Conservation (phyloP, 2,797 vertebrate species). For the Lateolabrax maculatus region DNA sequence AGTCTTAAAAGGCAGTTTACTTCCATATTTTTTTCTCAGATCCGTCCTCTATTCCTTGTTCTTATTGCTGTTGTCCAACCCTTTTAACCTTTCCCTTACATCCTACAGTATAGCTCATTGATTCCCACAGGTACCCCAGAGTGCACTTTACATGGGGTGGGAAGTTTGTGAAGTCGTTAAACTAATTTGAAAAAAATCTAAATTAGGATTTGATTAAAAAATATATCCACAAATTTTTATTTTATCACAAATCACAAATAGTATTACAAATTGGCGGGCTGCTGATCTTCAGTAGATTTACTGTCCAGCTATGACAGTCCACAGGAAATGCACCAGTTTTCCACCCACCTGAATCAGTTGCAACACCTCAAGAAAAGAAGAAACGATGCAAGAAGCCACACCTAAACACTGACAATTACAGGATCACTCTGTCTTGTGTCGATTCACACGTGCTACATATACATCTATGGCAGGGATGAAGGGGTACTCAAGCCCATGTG, state of each 20-base stretch:
- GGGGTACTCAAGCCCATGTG: not conserved
- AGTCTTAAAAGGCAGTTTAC: constrained; percentile 1
- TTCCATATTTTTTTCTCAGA: constrained; percentile 14
- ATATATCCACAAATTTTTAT: not conserved
- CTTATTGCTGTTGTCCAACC: not conserved
- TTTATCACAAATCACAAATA: not conserved
- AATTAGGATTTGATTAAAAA: not conserved
- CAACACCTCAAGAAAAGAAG: not conserved
- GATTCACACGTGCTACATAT: constrained; percentile 14
- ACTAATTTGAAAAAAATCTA: not conserved
- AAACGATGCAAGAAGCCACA: not conserved
- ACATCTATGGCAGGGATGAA: not conserved
- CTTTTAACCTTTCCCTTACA: not conserved
- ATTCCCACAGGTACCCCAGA: not conserved
- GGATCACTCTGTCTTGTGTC: not conserved
- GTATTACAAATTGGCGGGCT: not conserved
- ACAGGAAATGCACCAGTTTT: not conserved
- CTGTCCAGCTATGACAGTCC: not conserved
- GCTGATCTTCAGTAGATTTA: no score
- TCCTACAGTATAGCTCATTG: not conserved
- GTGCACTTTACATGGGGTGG: not conserved
- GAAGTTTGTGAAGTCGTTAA: not conserved
- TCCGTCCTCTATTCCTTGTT: not conserved
- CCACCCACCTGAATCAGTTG: not conserved
- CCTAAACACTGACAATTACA: not conserved